phyloP scores from a whole-genome alignment of 92 coral and sea anemone genomes.

The Diadumene lineata region DNA sequence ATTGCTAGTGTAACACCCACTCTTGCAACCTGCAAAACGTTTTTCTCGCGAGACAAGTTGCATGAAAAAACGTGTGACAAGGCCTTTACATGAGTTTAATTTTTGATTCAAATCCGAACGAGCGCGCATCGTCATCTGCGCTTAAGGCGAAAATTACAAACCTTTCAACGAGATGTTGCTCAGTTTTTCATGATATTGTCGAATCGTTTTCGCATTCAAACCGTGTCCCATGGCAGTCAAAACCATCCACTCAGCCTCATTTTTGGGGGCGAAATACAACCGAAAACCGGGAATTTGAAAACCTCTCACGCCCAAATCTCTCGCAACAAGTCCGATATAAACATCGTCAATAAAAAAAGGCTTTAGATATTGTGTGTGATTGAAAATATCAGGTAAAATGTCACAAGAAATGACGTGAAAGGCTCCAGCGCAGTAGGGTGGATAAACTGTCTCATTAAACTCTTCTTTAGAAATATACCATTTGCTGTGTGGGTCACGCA shows the following conservation, averaged over 20 bases:
- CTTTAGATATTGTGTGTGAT: conserved; percentile 13
- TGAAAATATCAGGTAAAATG: conserved; percentile 35
- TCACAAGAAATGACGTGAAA: conserved; percentile 32
- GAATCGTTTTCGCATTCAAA: neutral
- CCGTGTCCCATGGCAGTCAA: conserved; percentile 6
- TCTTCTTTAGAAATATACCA: conserved; percentile 23
- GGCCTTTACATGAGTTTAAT: too few species aligned
- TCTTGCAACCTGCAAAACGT: too few species aligned
- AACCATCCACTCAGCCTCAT: neutral
- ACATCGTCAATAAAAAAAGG: conserved; percentile 46
- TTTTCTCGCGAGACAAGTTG: too few species aligned
- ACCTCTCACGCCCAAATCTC: conserved; percentile 22
- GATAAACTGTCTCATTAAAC: conserved; percentile 29
- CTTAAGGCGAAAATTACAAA: too few species aligned
- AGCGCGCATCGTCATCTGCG: too few species aligned
- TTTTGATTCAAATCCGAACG: too few species aligned
- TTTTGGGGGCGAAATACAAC: conserved; percentile 10
- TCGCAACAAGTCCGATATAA: conserved; percentile 39
- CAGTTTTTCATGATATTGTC: neutral
- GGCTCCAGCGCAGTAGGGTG: conserved; percentile 46
- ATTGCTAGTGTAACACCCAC: too few species aligned
- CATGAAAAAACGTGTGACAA: too few species aligned
- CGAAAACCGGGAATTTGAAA: conserved; percentile 32
- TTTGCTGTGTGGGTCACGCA: conserved; percentile 25
- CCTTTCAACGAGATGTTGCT: too few species aligned